A percentile compares a stretch with the other conserved stretches of the same genome.
Conservation (phyloP, 2,113 vertebrate species). For the Urocynchramus pylzowi region DNA sequence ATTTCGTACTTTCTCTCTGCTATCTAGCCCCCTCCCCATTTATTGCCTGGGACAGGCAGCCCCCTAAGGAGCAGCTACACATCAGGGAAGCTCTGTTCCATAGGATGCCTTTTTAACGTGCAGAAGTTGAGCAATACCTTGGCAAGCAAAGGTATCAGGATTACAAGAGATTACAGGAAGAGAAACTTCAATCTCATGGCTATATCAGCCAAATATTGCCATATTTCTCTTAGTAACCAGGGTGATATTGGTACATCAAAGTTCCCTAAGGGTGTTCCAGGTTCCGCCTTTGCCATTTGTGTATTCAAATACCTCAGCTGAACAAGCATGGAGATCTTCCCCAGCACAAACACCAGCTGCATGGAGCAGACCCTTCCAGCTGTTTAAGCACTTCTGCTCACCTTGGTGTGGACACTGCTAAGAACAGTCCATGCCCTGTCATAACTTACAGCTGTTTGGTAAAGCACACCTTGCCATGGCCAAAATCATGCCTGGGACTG, state of each 20-base stretch:
- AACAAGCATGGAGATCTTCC: not conserved
- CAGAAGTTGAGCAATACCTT: accelerated
- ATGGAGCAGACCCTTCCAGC: not conserved
- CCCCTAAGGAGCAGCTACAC: not conserved
- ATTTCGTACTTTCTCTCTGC: not conserved
- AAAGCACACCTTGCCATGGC: not conserved
- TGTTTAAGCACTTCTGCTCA: not conserved
- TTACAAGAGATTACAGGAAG: not conserved
- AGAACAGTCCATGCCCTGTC: not conserved
- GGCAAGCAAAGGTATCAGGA: not conserved
- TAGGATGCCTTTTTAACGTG: not conserved
- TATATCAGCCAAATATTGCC: not conserved
- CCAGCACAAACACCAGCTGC: not conserved
- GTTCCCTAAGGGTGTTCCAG: not conserved
- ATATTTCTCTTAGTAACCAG: not conserved
- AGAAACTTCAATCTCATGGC: not conserved
- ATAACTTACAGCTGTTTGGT: not conserved
- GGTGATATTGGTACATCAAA: not conserved
- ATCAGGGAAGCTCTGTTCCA: not conserved
- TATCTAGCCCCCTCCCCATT: not conserved
- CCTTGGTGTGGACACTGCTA: not conserved
- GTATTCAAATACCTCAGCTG: not conserved
- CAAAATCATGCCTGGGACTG: not conserved
- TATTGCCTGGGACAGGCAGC: not conserved
- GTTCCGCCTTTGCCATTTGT: not conserved